A percentile compares a stretch with the other conserved stretches of the same genome.
phyloP scores from a whole-genome alignment of 2,113 vertebrate genomes.

The Phocoena phocoena region DNA sequence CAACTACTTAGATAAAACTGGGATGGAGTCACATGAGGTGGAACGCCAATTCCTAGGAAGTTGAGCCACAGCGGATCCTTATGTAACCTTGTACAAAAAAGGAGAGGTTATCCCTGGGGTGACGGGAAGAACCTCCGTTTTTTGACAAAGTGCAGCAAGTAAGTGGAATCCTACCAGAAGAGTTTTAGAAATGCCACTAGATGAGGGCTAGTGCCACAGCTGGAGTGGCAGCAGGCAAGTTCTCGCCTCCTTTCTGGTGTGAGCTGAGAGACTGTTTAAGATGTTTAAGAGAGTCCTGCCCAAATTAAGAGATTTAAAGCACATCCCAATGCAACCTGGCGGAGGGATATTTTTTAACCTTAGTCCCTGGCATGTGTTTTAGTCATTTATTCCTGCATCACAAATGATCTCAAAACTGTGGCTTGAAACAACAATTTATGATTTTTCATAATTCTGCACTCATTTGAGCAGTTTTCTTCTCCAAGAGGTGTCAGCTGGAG shows the following conservation, averaged over 20 bases:
- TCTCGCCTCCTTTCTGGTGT: neutral
- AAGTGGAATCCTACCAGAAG: neutral
- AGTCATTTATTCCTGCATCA: neutral
- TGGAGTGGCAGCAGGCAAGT: neutral
- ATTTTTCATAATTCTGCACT: neutral
- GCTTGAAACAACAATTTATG: neutral
- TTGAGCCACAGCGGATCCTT: neutral
- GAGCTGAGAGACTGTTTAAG: neutral
- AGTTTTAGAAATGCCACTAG: neutral
- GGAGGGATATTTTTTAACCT: neutral
- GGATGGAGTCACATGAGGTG: neutral
- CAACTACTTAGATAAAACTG: conserved; percentile 35
- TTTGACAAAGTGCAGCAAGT: neutral
- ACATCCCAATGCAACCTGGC: neutral
- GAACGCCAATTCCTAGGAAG: neutral
- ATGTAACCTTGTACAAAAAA: neutral
- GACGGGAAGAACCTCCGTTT: neutral
- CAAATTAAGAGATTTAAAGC: neutral
- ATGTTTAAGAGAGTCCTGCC: neutral
- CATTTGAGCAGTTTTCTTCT: neutral
- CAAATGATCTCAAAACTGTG: neutral
- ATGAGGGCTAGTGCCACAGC: neutral
- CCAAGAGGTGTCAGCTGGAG: neutral
- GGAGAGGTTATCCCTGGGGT: neutral
- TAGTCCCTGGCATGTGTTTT: neutral